Base-by-base conservation (phyloP, 2,797 vertebrate species). In the Spinus olivaceus region DNA sequence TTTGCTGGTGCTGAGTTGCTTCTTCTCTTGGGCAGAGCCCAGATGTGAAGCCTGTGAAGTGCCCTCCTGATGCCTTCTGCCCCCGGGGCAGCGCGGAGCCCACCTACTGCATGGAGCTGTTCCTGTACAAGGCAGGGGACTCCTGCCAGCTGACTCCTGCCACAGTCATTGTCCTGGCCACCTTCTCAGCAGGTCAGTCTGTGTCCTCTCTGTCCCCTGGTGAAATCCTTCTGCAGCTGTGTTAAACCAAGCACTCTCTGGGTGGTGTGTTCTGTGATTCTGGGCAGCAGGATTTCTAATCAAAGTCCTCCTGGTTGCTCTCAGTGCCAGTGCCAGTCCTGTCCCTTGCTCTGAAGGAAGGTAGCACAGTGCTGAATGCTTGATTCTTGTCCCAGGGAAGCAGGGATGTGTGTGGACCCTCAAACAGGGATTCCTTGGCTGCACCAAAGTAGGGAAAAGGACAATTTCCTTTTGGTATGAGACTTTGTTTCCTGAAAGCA, bases 71-170 rank as follows among this genome's bases (percentile, higher is more conserved):
- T 10, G 99, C 99, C 8, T 99, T 99, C 94, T 99, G 99, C 92
- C 98, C 98, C 2, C 56, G 76, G 44, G 99, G 99, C 88, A 99
- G 98, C 60, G 81, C 94, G 2, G 97, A 97, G 42, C 99, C 98
- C 0, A 96, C 97, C 6, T 99, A 98, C 97, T 99, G 99, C 97
- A 99, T 99, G 98, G 98, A 99, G 95, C 97, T 98, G 6, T 99
- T 99, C 92, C 98, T 99, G 33, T 98, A 97, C 60, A 99, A 99
- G 97, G 95, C 93, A 14, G 99, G 98, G 53, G 97, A 98, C 56
- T 98, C 97, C 9, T 99, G 99, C 97, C 98, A 98, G 95, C 92
- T 99, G 81, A 98, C 98, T 4, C 98, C 99, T 32, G 96, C 99
- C 84, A 98, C 96, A 3, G 98, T 99, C 19, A 85, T 98, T 69